Evolutionary conservation across 2,888 invertebrate genomes (phyloP), one percentile per base, ranked within the genome.

Genomic region (Torymus auratus): DNA sequence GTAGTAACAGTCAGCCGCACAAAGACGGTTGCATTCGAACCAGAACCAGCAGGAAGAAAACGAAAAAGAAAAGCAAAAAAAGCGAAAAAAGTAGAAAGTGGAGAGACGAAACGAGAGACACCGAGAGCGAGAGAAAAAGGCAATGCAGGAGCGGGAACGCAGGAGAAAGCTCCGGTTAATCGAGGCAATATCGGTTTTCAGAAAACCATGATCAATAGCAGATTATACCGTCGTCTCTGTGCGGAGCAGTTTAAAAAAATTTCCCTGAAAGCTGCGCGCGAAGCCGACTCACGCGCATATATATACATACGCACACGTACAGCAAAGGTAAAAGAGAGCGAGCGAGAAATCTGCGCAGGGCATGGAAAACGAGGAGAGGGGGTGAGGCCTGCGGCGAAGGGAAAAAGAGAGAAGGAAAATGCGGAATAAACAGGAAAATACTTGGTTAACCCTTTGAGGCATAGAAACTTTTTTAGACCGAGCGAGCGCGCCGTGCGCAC

Each of bases 201-300:
- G 83, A 85, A 85, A 85, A 86, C 86, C 86, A 89, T 89, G 87
- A 89, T 90, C 88, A 88, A 88, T 88, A 88, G 88, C 86, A 88
- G 89, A 90, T 90, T 90, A 90, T 88, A 87, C 86, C 88, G 88
- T 90, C 89, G 89, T 88, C 88, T 14, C 56, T 61, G 69, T 86
- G 85, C 85, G 85, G 85, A 87, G 88, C 87, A 88, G 88, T 88
- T 88, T 85, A 88, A 90, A 90, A 90, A 90, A 73, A 41, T 41
- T 80, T 65, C 68, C 64, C 53, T 73, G 52, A 73, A 72, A 72
- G 64, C 65, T 61, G 70, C 7, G 41, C 41, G 41, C 12, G 28
- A 55, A 78, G 52, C 56, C 58, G 65, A 65, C 52, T 7, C 41
- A 41, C 41, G 41, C 41, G 41, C 41, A 41, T 41, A 41, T 10